phyloP scores from a whole-genome alignment of 92 coral and sea anemone genomes.

The Palythoa caribaeorum region DNA sequence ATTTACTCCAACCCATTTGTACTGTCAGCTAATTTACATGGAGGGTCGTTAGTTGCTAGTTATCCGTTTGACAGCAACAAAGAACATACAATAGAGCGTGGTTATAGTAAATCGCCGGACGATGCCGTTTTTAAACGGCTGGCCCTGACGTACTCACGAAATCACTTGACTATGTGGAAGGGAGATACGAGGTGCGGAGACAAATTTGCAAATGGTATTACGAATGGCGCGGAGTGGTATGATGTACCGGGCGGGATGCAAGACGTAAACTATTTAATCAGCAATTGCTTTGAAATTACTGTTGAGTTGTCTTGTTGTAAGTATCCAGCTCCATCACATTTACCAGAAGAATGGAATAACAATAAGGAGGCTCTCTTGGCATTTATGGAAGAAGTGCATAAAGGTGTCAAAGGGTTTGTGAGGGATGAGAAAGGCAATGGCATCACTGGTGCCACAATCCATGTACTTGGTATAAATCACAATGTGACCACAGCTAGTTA shows the following conservation, averaged over 20 bases:
- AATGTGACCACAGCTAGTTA: constrained; percentile 75
- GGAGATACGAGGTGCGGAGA: constrained; percentile 59
- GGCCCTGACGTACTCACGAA: constrained; percentile 83
- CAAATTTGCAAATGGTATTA: constrained; percentile 79
- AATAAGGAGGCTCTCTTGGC: constrained; percentile 84
- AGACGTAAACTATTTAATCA: constrained; percentile 93
- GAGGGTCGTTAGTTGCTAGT: constrained; percentile 98
- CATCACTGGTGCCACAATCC: constrained; percentile 75
- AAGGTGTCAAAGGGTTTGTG: constrained; percentile 92
- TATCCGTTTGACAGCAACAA: constrained; percentile 95
- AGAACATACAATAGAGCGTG: constrained; percentile 28
- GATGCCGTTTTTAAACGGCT: constrained; percentile 82
- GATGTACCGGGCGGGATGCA: constrained; percentile 99
- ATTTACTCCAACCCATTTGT: constrained; percentile 79
- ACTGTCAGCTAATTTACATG: constrained; percentile 96
- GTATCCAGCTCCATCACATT: constrained; percentile 71
- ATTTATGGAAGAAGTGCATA: constrained; percentile 88
- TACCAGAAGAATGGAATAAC: constrained; percentile 85
- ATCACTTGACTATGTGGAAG: constrained; percentile 89
- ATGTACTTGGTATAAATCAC: constrained; percentile 77
- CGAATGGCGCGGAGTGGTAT: constrained; percentile 98
- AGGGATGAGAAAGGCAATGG: constrained; percentile 68
- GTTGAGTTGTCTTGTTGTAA: constrained; percentile 95
- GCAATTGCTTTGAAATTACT: constrained; percentile 97
- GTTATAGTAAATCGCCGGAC: constrained; percentile 87